A percentile compares a stretch with the other conserved stretches of the same genome.
Evolutionary conservation across 1,140 invertebrate species (phyloP).

Genomic region (Pachypeltis micranthus): DNA sequence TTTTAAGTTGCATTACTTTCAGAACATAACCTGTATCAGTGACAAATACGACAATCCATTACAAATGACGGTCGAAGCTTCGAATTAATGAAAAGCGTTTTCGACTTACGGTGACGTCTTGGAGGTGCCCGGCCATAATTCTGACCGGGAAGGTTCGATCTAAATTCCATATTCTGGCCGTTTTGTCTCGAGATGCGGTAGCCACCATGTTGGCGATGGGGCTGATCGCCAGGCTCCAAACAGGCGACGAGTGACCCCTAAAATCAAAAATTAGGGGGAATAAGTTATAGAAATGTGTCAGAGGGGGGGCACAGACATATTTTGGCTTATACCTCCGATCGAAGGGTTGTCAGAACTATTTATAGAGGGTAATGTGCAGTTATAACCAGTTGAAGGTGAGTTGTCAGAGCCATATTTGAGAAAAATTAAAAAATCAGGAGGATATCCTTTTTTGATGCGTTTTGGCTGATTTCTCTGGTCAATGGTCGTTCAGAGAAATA

Average conservation of each 20-base stretch:
- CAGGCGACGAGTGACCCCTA: conserved; percentile 71
- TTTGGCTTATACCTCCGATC: too few species aligned
- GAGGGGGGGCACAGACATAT: too few species aligned
- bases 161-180: conserved; percentile 73
- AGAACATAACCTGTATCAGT: neutral
- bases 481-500: too few species aligned
- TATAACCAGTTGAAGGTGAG: too few species aligned
- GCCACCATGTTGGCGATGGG: conserved; percentile 58
- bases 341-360: too few species aligned
- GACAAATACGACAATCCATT: neutral
- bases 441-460: too few species aligned
- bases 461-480: too few species aligned
- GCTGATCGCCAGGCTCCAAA: conserved; percentile 72
- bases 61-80: neutral
- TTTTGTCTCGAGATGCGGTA: conserved; percentile 72
- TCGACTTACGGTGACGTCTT: conserved; percentile 62
- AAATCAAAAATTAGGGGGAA: too few species aligned
- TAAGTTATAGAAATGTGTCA: too few species aligned
- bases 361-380: too few species aligned
- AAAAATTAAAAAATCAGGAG: too few species aligned
- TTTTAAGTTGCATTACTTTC: neutral
- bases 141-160: conserved; percentile 65
- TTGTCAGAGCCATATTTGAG: too few species aligned
- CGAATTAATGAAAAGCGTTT: neutral
- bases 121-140: conserved; percentile 68